Percentiles rank a stretch among this genome's conserved stretches.
phyloP scores from a whole-genome alignment of 2,888 invertebrate genomes.

The Elegia similella region DNA sequence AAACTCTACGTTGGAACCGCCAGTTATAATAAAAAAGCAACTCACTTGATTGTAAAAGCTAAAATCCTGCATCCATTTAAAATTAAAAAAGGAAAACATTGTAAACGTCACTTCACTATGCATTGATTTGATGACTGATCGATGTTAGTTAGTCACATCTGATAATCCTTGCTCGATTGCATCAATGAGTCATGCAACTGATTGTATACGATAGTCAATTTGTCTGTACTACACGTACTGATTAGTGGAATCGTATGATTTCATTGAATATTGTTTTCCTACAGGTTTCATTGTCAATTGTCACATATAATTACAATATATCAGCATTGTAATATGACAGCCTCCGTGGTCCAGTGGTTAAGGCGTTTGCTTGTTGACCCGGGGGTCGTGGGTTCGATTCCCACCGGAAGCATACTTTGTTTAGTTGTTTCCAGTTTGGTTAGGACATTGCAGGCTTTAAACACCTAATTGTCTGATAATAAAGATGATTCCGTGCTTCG shows the following conservation, averaged over 20 bases:
- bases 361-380: too few relatives aligned
- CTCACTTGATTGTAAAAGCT: slow-evolving; percentile 2
- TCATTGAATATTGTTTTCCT: not conserved
- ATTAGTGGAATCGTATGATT: not conserved
- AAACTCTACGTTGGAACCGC: too few relatives aligned
- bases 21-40: not conserved
- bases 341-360: too few relatives aligned
- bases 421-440: too few relatives aligned
- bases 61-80: not conserved
- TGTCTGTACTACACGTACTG: not conserved
- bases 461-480: too few relatives aligned
- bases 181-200: slow-evolving; percentile 10
- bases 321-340: too few relatives aligned
- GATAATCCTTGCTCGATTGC: slow-evolving; percentile 12
- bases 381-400: too few relatives aligned
- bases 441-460: too few relatives aligned
- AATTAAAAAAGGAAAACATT: slow-evolving; percentile 7
- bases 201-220: slow-evolving; percentile 9
- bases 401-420: too few relatives aligned
- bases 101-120: not conserved
- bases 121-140: slow-evolving; percentile 9
- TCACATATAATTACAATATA: too few relatives aligned
- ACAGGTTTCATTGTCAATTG: too few relatives aligned
- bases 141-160: slow-evolving; percentile 10
- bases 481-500: too few relatives aligned